These are phyloP conservation scores for Silurus lanzhouensis DNA, from an alignment of 2,797 vertebrate genomes.

Conservation along the genomic window DNA sequence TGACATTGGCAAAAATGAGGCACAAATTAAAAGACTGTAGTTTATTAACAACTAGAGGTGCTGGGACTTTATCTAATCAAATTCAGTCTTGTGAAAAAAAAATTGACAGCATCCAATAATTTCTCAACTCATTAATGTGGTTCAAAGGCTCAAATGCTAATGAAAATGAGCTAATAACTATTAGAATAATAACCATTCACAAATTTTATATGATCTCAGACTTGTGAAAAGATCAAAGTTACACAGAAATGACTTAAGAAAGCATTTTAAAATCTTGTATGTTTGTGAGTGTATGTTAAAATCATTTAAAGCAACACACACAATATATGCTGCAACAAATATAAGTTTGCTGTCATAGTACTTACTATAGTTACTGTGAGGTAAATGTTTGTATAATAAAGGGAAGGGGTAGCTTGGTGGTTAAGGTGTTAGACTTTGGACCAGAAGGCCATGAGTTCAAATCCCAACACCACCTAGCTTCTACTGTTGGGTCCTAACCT, in stretches of 20 bases:
- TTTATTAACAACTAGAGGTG: conserved; percentile 31
- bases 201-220: neutral
- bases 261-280: neutral
- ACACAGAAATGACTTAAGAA: neutral
- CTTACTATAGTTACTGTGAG: neutral
- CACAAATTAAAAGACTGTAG: conserved; percentile 27
- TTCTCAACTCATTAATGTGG: neutral
- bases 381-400: neutral
- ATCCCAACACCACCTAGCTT: too few species aligned
- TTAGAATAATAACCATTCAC: neutral
- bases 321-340: neutral
- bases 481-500: too few species aligned
- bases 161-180: neutral
- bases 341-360: neutral
- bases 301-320: neutral
- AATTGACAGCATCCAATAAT: neutral
- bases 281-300: too few species aligned
- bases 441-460: too few species aligned
- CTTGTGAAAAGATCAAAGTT: neutral
- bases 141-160: neutral
- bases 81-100: conserved; percentile 11
- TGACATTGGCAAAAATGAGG: conserved; percentile 5
- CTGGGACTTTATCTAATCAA: conserved; percentile 19
- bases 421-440: too few species aligned
- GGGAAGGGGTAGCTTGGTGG: too few species aligned